Evolutionary conservation across 2,888 invertebrate genomes (phyloP), one percentile per base, ranked within the genome.

Genomic region (Lochmaea crataegi): DNA sequence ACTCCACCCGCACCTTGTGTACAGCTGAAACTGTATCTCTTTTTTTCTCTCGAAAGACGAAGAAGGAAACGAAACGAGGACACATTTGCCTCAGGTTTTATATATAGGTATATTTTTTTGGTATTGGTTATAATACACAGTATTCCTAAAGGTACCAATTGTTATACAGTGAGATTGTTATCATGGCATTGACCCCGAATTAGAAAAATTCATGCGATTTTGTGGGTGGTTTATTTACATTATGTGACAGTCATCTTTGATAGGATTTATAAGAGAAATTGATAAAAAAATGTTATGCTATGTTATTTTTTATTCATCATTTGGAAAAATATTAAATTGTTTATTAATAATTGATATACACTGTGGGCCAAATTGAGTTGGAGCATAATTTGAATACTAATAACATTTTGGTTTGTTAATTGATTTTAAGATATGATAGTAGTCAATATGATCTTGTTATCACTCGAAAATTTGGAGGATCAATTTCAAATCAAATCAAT

Each of bases 11-110:
- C 67, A 67, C 67, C 58, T 57, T 67, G 42, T 18, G 58, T 22
- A 42, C 67, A 67, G 67, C 67, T 67, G 67, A 67, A 66, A 67
- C 67, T 67, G 56, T 67, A 56, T 16, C 41, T 58, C 41, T 67
- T 56, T 45, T 45, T 53, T 18, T 41, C 16, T 56, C n/a, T 64
- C 48, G 65, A n/a, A 48, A 22, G 14, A 51, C 64, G 26, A 22
- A 53, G 18, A 18, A 45, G 45, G 53, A 64, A 48, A 48, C 56
- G 18, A 26, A 58, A 58, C 32, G 12, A 32, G 32, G 14, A 58
- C 26, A 58, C 58, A 26, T 58, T 58, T 58, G 58, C 58, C 14
- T 32, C 32, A 14, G 32, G n/a, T 26, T 18, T 53, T 18, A 18
- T 32, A 58, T 38, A 38, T 38, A 38, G 32, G 32, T 7, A 22